Base-by-base conservation (phyloP, 2,113 vertebrate species). In the Acrocephalus arundinaceus region DNA sequence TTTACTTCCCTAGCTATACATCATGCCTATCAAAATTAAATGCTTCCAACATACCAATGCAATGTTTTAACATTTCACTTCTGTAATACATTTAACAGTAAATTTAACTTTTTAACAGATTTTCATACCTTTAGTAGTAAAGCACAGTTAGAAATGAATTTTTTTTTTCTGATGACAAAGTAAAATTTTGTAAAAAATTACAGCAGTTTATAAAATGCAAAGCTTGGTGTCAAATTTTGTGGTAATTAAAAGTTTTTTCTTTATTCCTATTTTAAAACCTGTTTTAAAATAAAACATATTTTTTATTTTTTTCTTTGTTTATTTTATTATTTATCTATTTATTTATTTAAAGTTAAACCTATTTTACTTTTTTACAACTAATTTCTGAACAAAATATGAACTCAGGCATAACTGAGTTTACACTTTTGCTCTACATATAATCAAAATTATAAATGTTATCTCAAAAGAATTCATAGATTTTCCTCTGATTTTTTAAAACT, bases 21-120 rank as follows among this genome's bases (percentile, higher is more conserved):
- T 98, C 97, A 98, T 97, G 96, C 94, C 96, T 96, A 97, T 97
- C 96, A 97, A 97, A 97, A 96, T 96, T 97, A 97, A 98, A 97
- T 94, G 94, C 75, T 98, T 97, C 96, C 95, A 97, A 97, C 95
- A 95, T 95, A 96, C 75, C 77, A 94, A 54, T 77, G 87, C 66
- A 77, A 63, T 18, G 2, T 96, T 96, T 97, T 80, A 93, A 65
- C 76, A 68, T 92, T 94, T 92, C 75, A 46, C 39, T 93, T 71
- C 79, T 97, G 49, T 90, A 95, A 71, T 92, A 76, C 73, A 82
- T 91, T 96, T 92, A 95, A 78, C 63, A 76, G 54, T 86, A 93
- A 97, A 91, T 78, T 73, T 77, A 82, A 87, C 95, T 94, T 97
- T 94, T 94, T 83, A 84, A 71, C 74, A 92, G 96, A 73, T 51